phyloP scores from a whole-genome alignment of 2,888 invertebrate genomes.

The Phrixothrix hirtus region DNA sequence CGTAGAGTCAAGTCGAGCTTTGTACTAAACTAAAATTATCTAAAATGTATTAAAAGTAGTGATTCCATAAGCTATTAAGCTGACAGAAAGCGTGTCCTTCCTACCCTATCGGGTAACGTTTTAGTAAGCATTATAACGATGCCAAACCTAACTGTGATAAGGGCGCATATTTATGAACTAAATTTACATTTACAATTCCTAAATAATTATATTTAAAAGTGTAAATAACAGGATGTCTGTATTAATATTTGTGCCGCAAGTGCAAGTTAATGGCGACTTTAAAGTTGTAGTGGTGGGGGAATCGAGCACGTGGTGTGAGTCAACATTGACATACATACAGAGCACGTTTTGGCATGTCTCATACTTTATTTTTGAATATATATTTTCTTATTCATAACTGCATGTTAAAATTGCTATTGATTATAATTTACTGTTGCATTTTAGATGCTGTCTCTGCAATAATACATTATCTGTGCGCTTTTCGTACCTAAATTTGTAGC shows the following conservation, averaged over 20 bases:
- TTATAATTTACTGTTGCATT: no score
- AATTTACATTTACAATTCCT: conserved; percentile 18
- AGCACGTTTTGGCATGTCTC: conserved; percentile 1
- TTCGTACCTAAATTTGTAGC: conserved; percentile 4
- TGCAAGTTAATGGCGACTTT: conserved; percentile 6
- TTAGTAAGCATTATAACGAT: conserved; percentile 4
- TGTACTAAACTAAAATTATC: conserved; percentile 26
- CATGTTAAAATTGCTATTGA: no score
- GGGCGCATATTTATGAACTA: conserved; percentile 22
- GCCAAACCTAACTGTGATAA: not conserved
- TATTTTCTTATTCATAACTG: no score
- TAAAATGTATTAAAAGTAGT: conserved; percentile 28
- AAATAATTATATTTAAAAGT: conserved; percentile 10
- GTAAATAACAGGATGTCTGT: not conserved
- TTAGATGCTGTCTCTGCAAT: no score
- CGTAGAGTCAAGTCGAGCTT: conserved; percentile 53
- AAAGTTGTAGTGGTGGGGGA: conserved; percentile 21
- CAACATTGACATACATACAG: conserved; percentile 11
- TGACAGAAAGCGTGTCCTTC: conserved; percentile 22
- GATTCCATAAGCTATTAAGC: conserved; percentile 17
- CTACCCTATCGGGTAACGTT: conserved; percentile 19
- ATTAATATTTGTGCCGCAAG: not conserved
- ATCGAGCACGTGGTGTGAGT: conserved; percentile 26
- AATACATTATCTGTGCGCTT: no score
- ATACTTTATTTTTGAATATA: no score